Evolutionary conservation across 2,888 invertebrate species (phyloP), one percentile per base, ranked within the genome.

Genomic region (Helleia helle): DNA sequence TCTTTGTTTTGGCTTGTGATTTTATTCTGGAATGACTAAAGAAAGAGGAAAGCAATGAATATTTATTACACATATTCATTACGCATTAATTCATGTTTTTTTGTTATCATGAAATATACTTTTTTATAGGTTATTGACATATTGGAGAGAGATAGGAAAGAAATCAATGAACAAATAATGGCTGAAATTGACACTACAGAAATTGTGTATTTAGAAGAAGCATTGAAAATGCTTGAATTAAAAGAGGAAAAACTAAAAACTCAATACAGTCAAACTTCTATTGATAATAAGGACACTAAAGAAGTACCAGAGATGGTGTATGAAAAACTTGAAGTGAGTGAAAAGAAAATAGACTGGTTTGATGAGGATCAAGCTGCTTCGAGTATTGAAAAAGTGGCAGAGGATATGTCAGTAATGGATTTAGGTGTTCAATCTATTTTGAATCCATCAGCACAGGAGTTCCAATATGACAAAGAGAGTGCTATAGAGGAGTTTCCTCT

Each of bases 131-230:
- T 93, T 28, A 74, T 88, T 58, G 75, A 88, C 37, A 92, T 96
- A 43, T 87, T 96, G 47, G 87, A 90, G 45, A 85, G 90, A 38
- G 97, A 97, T 72, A 87, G 88, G 40, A 62, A 58, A 2, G 93
- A 94, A 63, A 81, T 96, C 38, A 59, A 87, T 49, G 64, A 67
- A 2, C 90, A 90, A 61, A 76, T 91, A 39, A 56, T 89, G 52
- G 89, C 90, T 38, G 91, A 92, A 63, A 89, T 90, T 52, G 88
- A 90, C 50, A 90, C 90, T 56, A 93, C 95, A 1, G 97, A 97
- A 77, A 88, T 90, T 58, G 90, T 93, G 55, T 97, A 93, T 62
- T 89, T 96, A 50, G 91, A 96, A 63, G 90, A 94, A 73, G 97
- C 97, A 8, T 71, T 96, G 37, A 71, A 88, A 37, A 87, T 92